Evolutionary conservation across 2,113 vertebrate genomes (phyloP), one percentile per base, ranked within the genome.

Genomic region (Aegotheles bennettii): DNA sequence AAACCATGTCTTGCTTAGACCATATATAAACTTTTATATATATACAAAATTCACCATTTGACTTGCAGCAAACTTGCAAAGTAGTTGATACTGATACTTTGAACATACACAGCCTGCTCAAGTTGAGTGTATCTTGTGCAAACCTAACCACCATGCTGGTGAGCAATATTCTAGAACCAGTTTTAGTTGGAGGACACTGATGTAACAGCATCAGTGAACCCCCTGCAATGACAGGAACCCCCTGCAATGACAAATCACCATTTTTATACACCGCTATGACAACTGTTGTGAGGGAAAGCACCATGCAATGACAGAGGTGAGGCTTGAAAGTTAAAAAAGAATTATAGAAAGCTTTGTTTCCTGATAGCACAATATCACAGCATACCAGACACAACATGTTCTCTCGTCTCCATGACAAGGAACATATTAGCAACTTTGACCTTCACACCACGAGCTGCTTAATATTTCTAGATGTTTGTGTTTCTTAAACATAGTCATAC

Each of bases 401-500:
- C 29, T 86, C 51, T 25, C 13, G 11, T 50, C 29, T 76, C 59
- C 2, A 5, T 45, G 31, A 42, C 28, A 29, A 77, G 50, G 6
- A 47, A 1, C 0, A 0, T 36, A 20, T 40, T 76, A 43, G 33
- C 29, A 79, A 54, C 76, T 61, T 65, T 28, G 29, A 69, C 61
- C 70, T 65, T 64, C n/a, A 65, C 29, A 29, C 6, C 10, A 26
- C 3, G 18, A 77, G 16, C 48, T 86, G 25, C 10, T 83, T 65
- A 82, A 23, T 87, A 82, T 61, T 93, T 93, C 77, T 57, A 83
- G 31, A 47, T 68, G 12, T 56, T 42, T 61, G 19, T 71, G 8
- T 91, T 90, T 90, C 67, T 95, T 89, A 84, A 89, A 57, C 20
- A 43, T 20, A 80, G 28, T 11, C 19, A 14, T 80, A 31, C 36